Base-by-base conservation (phyloP, 2,797 vertebrate genomes). In the Mus spretus region DNA sequence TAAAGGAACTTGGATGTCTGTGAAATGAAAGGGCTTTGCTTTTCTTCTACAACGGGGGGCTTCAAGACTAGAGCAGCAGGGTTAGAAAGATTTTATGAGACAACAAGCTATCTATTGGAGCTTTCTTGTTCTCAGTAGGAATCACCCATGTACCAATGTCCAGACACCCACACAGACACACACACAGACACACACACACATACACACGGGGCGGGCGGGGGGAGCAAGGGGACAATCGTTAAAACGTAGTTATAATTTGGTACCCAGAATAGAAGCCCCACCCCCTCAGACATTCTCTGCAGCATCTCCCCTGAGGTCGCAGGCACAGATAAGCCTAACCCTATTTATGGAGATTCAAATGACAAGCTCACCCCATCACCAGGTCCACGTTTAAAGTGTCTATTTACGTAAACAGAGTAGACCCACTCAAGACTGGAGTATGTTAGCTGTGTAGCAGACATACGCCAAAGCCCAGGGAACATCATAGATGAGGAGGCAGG, bases 1-100 rank as follows among this genome's bases (percentile, higher is more conserved):
- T 78, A 88, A 95, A 92, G 37, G 61, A 37, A 85, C 26, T 92
- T 10, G 74, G 96, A 85, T 79, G 65, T 81, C 74, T 20, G 26
- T 47, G 50, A 57, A 83, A 93, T 59, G 37, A 91, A 92, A 92
- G 89, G 0, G 0, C 14, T 74, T 80, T 63, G 44, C 65, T 77
- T 34, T 65, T 44, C 85, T 37, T 63, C 61, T 26, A 34, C 0
- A 28, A 57, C 9, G 8, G 77, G 77, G 26, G 15, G 44, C 81
- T 93, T 72, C 84, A 88, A 89, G 90, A 55, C 8, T 17, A 4
- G 11, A 85, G 53, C 10, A 13, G 19, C 70, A 7, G 80, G 83
- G 86, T 26, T 31, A 65, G n/a, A 47, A 20, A n/a, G 75, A 70
- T 15, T 11, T 61, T 20, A 3, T 24, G 40, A 87, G 86, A 44